These are phyloP conservation scores for Tenodera sinensis DNA, from an alignment of 2,888 invertebrate species.

Conservation along the genomic window DNA sequence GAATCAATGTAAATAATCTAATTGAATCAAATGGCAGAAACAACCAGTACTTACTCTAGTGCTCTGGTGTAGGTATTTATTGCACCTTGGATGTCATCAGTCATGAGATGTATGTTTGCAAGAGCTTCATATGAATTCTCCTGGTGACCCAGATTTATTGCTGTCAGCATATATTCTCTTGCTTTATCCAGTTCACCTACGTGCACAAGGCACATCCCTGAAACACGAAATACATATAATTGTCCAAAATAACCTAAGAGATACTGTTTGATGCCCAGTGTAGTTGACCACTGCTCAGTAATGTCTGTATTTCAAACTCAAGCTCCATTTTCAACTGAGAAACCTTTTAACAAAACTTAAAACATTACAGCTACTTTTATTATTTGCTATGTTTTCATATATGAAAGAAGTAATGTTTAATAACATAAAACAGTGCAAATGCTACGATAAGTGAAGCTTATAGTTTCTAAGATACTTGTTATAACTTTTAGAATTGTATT, in stretches of 20 bases:
- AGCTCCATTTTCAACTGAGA: too few relatives aligned
- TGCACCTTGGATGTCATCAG: slow-evolving; percentile 66
- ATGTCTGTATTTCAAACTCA: too few relatives aligned
- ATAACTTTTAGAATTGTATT: too few relatives aligned
- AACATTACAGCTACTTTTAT: too few relatives aligned
- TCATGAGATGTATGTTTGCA: slow-evolving; percentile 62
- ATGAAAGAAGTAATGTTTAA: too few relatives aligned
- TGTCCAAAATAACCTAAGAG: neutral
- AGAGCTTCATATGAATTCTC: slow-evolving; percentile 69
- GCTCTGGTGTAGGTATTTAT: slow-evolving; percentile 68
- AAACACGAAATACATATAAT: slow-evolving; percentile 20
- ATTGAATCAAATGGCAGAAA: too few relatives aligned
- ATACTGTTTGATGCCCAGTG: neutral
- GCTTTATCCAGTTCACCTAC: slow-evolving; percentile 66
- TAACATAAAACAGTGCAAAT: too few relatives aligned
- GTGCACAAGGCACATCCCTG: slow-evolving; percentile 72
- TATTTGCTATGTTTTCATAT: too few relatives aligned
- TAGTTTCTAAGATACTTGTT: too few relatives aligned
- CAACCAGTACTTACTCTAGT: slow-evolving; percentile 57
- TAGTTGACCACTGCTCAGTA: neutral
- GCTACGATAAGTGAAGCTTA: too few relatives aligned
- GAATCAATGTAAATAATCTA: too few relatives aligned
- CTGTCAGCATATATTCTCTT: slow-evolving; percentile 67
- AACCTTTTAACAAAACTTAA: too few relatives aligned
- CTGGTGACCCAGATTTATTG: slow-evolving; percentile 68